Evolutionary conservation across 2,113 vertebrate species (phyloP), one percentile per base, ranked within the genome.

Genomic region (Centropristis striata): DNA sequence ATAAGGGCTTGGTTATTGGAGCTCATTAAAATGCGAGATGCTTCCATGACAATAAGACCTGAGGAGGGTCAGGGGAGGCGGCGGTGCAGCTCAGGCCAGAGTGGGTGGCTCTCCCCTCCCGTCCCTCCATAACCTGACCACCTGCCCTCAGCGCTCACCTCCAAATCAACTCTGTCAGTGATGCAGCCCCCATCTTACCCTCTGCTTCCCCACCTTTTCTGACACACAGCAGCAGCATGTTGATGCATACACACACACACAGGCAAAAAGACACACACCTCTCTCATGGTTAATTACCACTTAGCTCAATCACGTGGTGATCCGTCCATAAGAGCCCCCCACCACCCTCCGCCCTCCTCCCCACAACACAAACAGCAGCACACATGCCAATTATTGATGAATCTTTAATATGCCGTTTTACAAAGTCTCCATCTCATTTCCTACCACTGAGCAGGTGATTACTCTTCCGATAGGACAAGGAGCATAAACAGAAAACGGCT

Each of bases 311-410:
- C 88, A 89, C 86, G 75, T 86, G 87, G 89, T 90, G 87, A 90
- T 91, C 84, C 51, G 69, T 90, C 84, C 86, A 86, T 84, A 85
- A 79, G 80, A 86, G 79, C 66, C 80, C 49, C 70, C 14, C 32
- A 32, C 32, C 32, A 32, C 32, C 53, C 65, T 13, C 80, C 65
- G 32, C 71, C 79, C 75, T 49, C 61, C 53, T 50, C 69, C 59
- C 73, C 37, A 4, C 85, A 88, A 86, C 84, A 92, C 90, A 93
- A 88, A 92, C 91, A 91, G 86, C 80, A 84, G 90, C 90, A 86
- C 92, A 94, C 90, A 86, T 84, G 93, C 92, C 92, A 95, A 95
- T 94, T 95, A 94, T 92, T 92, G 91, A 92, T 93, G 91, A 95
- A 95, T 94, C 92, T 95, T 95, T 94, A 95, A 95, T 95, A 94